Evolutionary conservation across 2,888 invertebrate genomes (phyloP), one percentile per base, ranked within the genome.

Genomic region (Dioctria linearis): DNA sequence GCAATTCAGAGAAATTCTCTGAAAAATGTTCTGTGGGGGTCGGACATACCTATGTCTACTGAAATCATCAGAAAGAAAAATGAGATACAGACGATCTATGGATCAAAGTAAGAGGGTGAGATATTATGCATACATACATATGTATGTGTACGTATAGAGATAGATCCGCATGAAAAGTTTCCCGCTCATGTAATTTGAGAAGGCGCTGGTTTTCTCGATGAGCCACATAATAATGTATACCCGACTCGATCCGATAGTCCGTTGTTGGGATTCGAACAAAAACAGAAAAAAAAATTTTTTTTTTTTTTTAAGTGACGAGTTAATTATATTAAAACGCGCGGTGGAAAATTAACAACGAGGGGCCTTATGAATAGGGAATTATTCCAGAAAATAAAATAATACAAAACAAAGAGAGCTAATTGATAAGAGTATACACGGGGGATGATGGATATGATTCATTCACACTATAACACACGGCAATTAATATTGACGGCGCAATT

Each of bases 1-100:
- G 40, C 79, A 81, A 78, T 81, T 80, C 78, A 82, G 80, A 71
- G 59, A 78, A 81, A 78, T 61, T 85, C 84, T 86, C 85, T 25
- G 25, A 25, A 25, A 25, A 25, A 25, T 25, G 25, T 86, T 83
- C 54, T 5, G 61, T 39, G 46, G 25, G 54, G 61, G 69, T 25
- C 25, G 25, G 25, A 25, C 25, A 78, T 37, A 54, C n/a, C n/a
- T 54, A 46, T 54, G 11, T 4, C 11, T 9, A 40, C 5, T 11
- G n/a, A 39, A 61, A 6, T 8, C 13, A 61, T 25, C 6, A 39
- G 8, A 39, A 25, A 9, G n/a, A 11, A 71, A 57, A 4, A 13
- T 57, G 5, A 40, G 59, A 73, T 42, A 42, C 25, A 8, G 37
- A 43, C 13, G 67, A 43, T 37, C 73, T n/a, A 51, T 13, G 25